Conservation (phyloP, 2,888 invertebrate genomes). For the Lasiommata megera region DNA sequence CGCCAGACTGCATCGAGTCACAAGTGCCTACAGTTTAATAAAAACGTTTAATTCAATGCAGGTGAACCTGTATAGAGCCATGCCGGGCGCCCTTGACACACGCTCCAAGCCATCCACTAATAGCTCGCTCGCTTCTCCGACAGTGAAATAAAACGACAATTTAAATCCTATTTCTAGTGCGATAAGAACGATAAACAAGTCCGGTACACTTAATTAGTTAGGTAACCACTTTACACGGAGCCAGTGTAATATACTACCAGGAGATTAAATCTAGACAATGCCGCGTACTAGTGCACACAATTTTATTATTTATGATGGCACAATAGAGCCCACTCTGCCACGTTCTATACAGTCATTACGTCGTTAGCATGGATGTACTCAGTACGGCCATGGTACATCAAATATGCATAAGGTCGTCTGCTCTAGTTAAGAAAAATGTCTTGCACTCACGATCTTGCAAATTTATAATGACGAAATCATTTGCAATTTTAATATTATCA, state of each 20-base stretch:
- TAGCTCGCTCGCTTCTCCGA: conserved; percentile 24
- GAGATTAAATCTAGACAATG: conserved; percentile 28
- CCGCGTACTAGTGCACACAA: conserved; percentile 22
- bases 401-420: conserved; percentile 59
- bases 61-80: conserved; percentile 23
- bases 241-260: conserved; percentile 35
- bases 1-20: conserved; percentile 27
- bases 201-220: conserved; percentile 36
- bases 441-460: conserved; percentile 45
- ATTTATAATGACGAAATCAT: conserved; percentile 46
- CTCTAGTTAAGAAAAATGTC: conserved; percentile 56
- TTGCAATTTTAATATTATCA: conserved; percentile 24
- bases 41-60: conserved; percentile 30
- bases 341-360: conserved; percentile 20
- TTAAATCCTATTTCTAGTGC: conserved; percentile 32
- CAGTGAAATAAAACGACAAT: conserved; percentile 29
- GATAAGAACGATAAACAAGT: conserved; percentile 38
- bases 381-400: conserved; percentile 38
- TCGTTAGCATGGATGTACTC: conserved; percentile 20
- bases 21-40: conserved; percentile 25
- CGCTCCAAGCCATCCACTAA: conserved; percentile 35
- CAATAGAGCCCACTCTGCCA: conserved; percentile 25
- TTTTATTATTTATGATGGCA: conserved; percentile 30
- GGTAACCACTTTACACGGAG: conserved; percentile 36
- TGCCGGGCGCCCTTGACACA: conserved; percentile 64